Conservation (phyloP, 92 coral and sea anemone species). For the Parazoanthus darwini region DNA sequence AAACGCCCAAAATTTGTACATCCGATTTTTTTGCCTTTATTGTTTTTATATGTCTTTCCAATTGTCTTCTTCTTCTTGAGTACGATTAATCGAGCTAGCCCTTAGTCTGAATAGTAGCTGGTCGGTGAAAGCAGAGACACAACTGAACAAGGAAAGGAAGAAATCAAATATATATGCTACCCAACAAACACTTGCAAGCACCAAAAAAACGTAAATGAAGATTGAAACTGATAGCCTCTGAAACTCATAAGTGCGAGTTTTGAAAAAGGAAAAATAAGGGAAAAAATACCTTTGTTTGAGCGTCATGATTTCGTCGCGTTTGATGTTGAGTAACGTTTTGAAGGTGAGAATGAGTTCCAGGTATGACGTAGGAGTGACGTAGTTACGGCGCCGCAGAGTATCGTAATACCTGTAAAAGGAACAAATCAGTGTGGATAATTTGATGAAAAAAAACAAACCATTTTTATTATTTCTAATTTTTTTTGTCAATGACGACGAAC, state of each 20-base stretch:
- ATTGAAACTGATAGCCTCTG: background rate
- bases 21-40: no score
- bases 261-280: no score
- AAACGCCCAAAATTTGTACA: no score
- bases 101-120: no score
- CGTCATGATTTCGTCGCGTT: conserved; percentile 91
- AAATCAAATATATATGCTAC: background rate
- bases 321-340: conserved; percentile 88
- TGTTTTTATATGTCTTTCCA: no score
- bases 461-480: background rate
- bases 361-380: conserved; percentile 99
- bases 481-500: no score
- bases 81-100: no score
- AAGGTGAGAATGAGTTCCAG: conserved; percentile 97
- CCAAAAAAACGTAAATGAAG: background rate
- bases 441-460: background rate
- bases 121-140: no score
- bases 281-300: conserved; percentile 81
- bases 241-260: background rate
- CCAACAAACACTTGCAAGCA: background rate
- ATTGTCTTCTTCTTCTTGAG: no score
- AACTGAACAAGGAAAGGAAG: background rate
- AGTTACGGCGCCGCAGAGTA: conserved; percentile 88
- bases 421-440: background rate
- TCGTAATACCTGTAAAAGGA: conserved; percentile 71